Evolutionary conservation across 2,113 vertebrate species (phyloP), one percentile per base, ranked within the genome.

Genomic region (Larimichthys polyactis): DNA sequence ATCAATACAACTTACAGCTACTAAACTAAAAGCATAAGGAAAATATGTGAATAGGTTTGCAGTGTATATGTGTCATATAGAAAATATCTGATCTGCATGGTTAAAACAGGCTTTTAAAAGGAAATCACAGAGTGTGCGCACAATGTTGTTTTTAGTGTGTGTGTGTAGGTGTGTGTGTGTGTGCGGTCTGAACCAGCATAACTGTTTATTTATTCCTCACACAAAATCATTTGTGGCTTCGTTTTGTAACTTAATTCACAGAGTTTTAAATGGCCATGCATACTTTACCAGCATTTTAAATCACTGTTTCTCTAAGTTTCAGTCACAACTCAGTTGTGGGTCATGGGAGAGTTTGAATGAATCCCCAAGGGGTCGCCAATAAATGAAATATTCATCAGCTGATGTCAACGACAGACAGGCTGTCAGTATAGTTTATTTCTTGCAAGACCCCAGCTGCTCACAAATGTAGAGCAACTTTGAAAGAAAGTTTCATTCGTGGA

Each of bases 261-360:
- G 17, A 20, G 32, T 17, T 15, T 63, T 36, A 3, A 1, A 10
- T 49, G 7, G 36, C 2, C 3, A 0, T 43, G 10, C 5, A 22
- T 51, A 1, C 19, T 63, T n/a, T 17, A 49, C n/a, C 12, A 11
- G 22, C 17, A 11, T 32, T 60, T 67, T 8, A 54, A 55, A 55
- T 44, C n/a, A 14, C 9, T 4, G 5, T 1, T 43, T 46, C 40
- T 64, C 7, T 49, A 40, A 51, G 14, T 29, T 14, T 19, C 3
- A 1, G 17, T 54, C 15, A 0, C 22, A 58, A 51, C 17, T 16
- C 32, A 64, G 27, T 12, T 19, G 11, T 52, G 73, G 78, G 70
- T 22, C 69, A 43, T 87, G 85, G 57, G 81, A 84, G 59, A 77
- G 68, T 79, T 57, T 43, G 44, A 71, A 46, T 3, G 19, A 16